phyloP scores from a whole-genome alignment of 2,888 invertebrate genomes.

The Metacarcinus magister region DNA sequence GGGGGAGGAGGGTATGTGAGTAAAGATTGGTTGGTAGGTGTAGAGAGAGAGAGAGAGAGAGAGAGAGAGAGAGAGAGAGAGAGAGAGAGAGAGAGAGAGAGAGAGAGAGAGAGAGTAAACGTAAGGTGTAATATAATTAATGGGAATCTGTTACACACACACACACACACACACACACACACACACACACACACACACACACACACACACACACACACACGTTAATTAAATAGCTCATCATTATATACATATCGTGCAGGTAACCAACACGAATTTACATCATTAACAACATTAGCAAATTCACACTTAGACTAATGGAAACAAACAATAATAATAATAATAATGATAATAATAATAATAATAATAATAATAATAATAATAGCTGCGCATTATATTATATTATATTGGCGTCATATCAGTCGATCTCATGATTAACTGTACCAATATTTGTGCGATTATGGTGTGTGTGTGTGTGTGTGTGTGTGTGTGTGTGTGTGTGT shows the following conservation, averaged over 20 bases:
- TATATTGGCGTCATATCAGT: background rate
- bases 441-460: background rate
- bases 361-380: slow-evolving; percentile 62
- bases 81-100: slow-evolving; percentile 38
- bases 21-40: background rate
- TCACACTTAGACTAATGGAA: background rate
- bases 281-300: background rate
- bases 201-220: background rate
- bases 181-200: background rate
- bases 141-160: background rate
- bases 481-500: slow-evolving; percentile 66
- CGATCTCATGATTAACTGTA: background rate
- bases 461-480: slow-evolving; percentile 59
- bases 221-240: background rate
- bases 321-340: no score
- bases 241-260: background rate
- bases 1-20: background rate
- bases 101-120: slow-evolving; percentile 39
- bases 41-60: slow-evolving; percentile 49
- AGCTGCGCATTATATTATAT: no score
- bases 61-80: slow-evolving; percentile 53
- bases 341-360: slow-evolving; percentile 52
- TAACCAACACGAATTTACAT: background rate
- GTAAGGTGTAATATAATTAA: background rate
- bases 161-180: background rate